phyloP scores from a whole-genome alignment of 2,888 invertebrate genomes.

The Rosalia funebris region DNA sequence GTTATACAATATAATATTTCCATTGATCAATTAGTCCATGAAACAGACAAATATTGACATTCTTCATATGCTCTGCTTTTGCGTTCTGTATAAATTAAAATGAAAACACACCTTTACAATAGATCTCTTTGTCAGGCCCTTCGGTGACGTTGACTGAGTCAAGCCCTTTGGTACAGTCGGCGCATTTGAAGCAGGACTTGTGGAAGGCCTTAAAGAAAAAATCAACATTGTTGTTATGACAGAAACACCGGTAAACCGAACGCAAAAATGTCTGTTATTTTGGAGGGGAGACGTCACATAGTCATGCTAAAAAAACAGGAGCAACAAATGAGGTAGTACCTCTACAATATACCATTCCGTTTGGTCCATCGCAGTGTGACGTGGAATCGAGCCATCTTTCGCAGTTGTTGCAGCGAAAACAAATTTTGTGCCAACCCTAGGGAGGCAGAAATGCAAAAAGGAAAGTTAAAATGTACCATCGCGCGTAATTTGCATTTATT shows the following conservation, averaged over 20 bases:
- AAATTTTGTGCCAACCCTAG: conserved; percentile 89
- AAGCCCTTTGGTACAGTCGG: conserved; percentile 85
- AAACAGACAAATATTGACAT: too few relatives aligned
- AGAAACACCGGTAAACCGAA: conserved; percentile 11
- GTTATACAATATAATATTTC: too few relatives aligned
- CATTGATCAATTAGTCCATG: too few relatives aligned
- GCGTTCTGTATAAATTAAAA: too few relatives aligned
- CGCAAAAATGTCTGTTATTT: conserved; percentile 24
- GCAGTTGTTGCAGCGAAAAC: conserved; percentile 90
- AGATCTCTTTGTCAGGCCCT: conserved; percentile 95
- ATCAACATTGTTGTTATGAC: conserved; percentile 30
- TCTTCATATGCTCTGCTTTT: too few relatives aligned
- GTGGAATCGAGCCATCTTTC: conserved; percentile 87
- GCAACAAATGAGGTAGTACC: conserved; percentile 67
- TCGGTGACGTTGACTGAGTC: conserved; percentile 93
- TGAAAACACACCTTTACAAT: conserved; percentile 98
- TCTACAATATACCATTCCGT: conserved; percentile 91
- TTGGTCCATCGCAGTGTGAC: conserved; percentile 92
- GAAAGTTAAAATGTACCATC: too few relatives aligned
- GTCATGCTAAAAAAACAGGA: conserved; percentile 31
- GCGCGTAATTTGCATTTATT: too few relatives aligned
- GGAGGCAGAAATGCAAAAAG: conserved; percentile 23
- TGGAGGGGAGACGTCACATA: conserved; percentile 24
- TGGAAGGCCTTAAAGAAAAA: conserved; percentile 80
- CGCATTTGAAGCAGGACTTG: conserved; percentile 94